phyloP scores from a whole-genome alignment of 2,888 invertebrate species.

The Oegoconia quadripuncta region DNA sequence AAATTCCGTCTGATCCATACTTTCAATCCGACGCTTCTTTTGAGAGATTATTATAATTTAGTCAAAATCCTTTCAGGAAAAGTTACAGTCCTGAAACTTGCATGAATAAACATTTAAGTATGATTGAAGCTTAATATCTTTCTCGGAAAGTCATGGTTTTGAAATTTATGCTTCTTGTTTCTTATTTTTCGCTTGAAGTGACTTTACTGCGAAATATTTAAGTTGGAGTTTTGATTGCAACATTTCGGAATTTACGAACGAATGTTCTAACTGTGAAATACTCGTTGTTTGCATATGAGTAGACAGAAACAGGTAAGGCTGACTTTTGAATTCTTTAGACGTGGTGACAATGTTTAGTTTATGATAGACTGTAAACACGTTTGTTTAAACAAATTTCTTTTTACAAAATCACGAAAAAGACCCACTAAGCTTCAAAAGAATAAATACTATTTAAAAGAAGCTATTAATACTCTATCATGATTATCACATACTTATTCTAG shows the following conservation, averaged over 20 bases:
- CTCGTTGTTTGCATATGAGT: no score
- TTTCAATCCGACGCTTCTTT: conserved; percentile 63
- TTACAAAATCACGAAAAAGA: no score
- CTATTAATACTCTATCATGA: no score
- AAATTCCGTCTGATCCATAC: conserved; percentile 68
- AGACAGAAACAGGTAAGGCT: no score
- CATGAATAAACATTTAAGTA: conserved; percentile 50
- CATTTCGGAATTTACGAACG: neutral
- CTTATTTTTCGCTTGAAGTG: conserved; percentile 7
- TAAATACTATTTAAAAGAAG: no score
- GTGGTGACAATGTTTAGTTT: no score
- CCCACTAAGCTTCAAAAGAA: no score
- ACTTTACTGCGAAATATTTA: neutral
- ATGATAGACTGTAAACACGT: no score
- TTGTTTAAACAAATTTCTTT: no score
- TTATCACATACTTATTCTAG: no score
- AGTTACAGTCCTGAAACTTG: conserved; percentile 52
- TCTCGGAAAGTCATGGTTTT: conserved; percentile 12
- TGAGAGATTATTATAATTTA: conserved; percentile 72
- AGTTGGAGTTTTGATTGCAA: neutral
- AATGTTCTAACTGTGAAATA: no score
- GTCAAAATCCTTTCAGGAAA: conserved; percentile 59
- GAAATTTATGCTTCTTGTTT: conserved; percentile 15
- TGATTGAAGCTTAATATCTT: conserved; percentile 16
- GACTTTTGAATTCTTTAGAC: no score